Conservation (phyloP, 2,113 vertebrate genomes). For the Oceanites oceanicus region DNA sequence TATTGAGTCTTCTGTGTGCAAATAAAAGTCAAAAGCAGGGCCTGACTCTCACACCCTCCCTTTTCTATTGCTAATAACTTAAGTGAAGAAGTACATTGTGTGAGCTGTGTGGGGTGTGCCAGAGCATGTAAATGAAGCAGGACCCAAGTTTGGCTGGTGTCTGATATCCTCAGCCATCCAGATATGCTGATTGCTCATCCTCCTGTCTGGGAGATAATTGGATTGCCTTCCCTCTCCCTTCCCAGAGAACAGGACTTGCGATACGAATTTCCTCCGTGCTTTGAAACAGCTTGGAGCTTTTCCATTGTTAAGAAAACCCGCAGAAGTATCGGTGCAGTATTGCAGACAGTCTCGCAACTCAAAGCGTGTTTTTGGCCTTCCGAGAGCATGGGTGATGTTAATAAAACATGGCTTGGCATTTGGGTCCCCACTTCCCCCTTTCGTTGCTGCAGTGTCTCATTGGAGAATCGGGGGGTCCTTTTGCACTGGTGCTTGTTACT, state of each 20-base stretch:
- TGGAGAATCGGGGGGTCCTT: not conserved
- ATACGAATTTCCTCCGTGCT: rapidly evolving
- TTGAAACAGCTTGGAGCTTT: not conserved
- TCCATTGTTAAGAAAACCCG: rapidly evolving
- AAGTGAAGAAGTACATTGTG: too few species aligned
- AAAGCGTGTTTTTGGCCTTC: not conserved
- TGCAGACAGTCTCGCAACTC: not conserved
- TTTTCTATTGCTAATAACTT: too few species aligned
- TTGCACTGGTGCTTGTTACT: rapidly evolving
- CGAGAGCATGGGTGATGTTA: rapidly evolving
- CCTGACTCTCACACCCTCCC: rapidly evolving
- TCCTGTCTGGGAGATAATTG: not conserved
- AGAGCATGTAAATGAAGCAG: not conserved
- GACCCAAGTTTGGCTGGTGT: not conserved
- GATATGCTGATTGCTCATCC: not conserved
- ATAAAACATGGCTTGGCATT: not conserved
- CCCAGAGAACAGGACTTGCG: not conserved
- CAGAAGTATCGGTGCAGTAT: not conserved
- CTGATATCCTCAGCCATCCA: not conserved
- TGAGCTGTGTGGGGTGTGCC: not conserved
- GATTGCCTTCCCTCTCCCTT: not conserved
- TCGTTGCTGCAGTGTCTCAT: not conserved
- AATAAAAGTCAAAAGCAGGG: not conserved
- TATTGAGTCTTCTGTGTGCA: not conserved
- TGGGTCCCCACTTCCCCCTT: not conserved